Base-by-base conservation (phyloP, 2,113 vertebrate genomes). In the Mesitornis unicolor region DNA sequence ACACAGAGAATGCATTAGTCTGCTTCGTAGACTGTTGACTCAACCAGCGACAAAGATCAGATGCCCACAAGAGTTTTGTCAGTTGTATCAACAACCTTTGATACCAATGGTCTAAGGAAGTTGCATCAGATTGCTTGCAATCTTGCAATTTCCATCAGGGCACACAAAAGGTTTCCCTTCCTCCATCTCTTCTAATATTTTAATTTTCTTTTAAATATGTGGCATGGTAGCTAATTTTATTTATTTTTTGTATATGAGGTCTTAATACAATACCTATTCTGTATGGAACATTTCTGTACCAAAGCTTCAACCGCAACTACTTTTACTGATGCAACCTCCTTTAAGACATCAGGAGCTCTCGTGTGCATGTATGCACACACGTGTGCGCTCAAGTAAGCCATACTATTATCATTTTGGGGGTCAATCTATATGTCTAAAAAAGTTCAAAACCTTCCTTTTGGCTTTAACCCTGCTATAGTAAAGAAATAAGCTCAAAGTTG, bases 21-120 rank as follows among this genome's bases (percentile, higher is more conserved):
- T 59, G 68, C 65, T 90, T 70, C 90, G 74, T 15, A 93, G 82
- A 90, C 57, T 94, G 93, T 83, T 85, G 67, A 63, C 75, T 93
- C 68, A 86, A 73, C 47, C 68, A 95, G 83, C 83, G 77, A 35
- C 61, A 76, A 36, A 81, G 83, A 88, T 90, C 86, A 90, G 83
- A 63, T 38, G 76, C 74, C 64, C 86, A 81, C 51, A 53, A 4
- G 38, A 77, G 63, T 78, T 95, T 83, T 88, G 86, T 81, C 78
- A 43, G 86, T 50, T 93, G 21, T 70, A 54, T 90, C 36, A 78
- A 51, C 65, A 87, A 87, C 89, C 89, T 95, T 88, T 90, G 94
- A 73, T 67, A 92, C 71, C 53, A 85, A 76, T 31, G 63, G 95
- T 67, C 57, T 75, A 73, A n/a, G 6, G 0, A 35, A 50, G 33